A percentile compares a stretch with the other conserved stretches of the same genome.
phyloP scores from a whole-genome alignment of 2,888 invertebrate species.

The Mesopsocus fuscifrons region DNA sequence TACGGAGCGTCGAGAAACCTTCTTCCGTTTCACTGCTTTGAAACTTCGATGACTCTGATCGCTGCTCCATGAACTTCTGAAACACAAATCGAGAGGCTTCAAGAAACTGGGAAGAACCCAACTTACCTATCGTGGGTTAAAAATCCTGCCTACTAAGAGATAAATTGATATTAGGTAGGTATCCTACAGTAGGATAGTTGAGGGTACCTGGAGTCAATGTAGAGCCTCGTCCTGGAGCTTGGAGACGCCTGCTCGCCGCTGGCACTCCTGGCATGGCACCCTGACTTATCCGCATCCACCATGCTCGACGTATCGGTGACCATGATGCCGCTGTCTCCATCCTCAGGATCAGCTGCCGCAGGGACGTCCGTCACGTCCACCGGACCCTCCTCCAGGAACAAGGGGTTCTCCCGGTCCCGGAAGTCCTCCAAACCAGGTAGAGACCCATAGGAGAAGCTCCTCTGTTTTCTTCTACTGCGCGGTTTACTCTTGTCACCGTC shows the following conservation, averaged over 20 bases:
- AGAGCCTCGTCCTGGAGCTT: too few relatives aligned
- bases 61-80: not conserved
- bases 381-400: constrained; percentile 36
- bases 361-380: constrained; percentile 4
- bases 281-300: constrained; percentile 9
- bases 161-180: too few relatives aligned
- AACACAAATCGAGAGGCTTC: too few relatives aligned
- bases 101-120: too few relatives aligned
- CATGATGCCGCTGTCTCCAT: constrained; percentile 56
- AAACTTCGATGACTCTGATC: not conserved
- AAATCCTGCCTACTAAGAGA: too few relatives aligned
- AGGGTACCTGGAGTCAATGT: too few relatives aligned
- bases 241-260: too few relatives aligned
- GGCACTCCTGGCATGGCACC: not conserved
- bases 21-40: constrained; percentile 1
- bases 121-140: too few relatives aligned
- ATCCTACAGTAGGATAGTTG: too few relatives aligned
- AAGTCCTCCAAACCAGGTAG: constrained; percentile 52
- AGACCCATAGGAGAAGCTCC: constrained; percentile 57
- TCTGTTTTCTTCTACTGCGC: constrained; percentile 27
- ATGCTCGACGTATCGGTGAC: constrained; percentile 39
- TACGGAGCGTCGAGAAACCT: constrained; percentile 1
- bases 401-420: constrained; percentile 33
- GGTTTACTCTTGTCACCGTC: constrained; percentile 23
- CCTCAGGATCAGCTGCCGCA: constrained; percentile 19